These are phyloP conservation scores for Planococcus citri DNA, from an alignment of 1,140 invertebrate genomes.

Conservation along the genomic window DNA sequence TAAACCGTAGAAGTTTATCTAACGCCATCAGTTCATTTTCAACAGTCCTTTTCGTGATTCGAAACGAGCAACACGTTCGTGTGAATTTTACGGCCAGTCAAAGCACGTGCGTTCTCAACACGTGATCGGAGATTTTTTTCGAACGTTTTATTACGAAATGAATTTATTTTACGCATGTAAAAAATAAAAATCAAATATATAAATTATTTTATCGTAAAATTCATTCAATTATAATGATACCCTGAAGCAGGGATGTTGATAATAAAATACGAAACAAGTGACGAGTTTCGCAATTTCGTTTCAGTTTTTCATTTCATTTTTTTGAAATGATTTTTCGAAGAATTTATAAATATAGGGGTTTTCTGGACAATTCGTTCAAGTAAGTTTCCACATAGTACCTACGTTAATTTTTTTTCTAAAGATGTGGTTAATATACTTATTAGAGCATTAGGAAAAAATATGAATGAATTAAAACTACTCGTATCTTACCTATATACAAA, in stretches of 20 bases:
- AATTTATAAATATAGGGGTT: not conserved
- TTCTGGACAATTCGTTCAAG: not conserved
- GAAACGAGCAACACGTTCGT: slow-evolving; percentile 4
- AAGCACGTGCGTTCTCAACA: not conserved
- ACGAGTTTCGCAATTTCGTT: too few species aligned
- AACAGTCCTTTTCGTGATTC: slow-evolving; percentile 15
- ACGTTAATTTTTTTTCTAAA: too few species aligned
- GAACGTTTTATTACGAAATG: not conserved
- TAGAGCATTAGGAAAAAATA: too few species aligned
- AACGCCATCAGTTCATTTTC: slow-evolving; percentile 18
- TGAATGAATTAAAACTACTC: too few species aligned
- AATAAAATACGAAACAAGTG: too few species aligned
- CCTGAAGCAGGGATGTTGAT: too few species aligned
- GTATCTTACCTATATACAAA: too few species aligned
- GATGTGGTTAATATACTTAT: too few species aligned
- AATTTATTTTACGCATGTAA: not conserved
- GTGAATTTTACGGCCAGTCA: not conserved
- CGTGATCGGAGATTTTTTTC: not conserved
- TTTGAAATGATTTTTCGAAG: not conserved
- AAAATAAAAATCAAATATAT: not conserved
- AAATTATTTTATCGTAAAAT: too few species aligned
- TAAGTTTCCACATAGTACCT: not conserved
- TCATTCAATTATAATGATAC: too few species aligned
- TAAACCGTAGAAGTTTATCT: slow-evolving; percentile 6
- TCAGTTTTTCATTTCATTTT: too few species aligned